A percentile compares a stretch with the other conserved stretches of the same genome.
Evolutionary conservation across 2,888 invertebrate species (phyloP).

Genomic region (Mystacides longicornis): DNA sequence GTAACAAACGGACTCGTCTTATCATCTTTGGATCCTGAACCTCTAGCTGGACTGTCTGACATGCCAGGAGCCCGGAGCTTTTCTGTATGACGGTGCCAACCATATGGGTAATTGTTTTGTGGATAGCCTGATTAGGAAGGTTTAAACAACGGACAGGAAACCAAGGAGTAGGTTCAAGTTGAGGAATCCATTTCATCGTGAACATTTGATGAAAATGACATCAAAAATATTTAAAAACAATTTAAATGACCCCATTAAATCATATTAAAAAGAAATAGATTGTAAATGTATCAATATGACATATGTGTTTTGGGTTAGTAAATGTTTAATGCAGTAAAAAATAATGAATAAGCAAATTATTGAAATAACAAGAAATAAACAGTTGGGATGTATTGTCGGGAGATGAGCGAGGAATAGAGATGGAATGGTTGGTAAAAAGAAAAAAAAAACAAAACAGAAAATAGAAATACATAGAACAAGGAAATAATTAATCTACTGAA

Average conservation of each 20-base stretch:
- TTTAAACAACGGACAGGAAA: not conserved
- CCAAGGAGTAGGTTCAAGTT: not conserved
- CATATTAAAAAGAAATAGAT: too few species aligned
- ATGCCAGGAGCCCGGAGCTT: constrained; percentile 20
- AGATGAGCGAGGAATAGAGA: constrained; percentile 29
- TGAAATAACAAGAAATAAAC: constrained; percentile 5
- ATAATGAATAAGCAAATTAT: not conserved
- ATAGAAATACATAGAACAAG: constrained; percentile 1
- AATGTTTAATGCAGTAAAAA: too few species aligned
- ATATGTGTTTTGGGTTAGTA: too few species aligned
- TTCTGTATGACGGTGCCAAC: constrained; percentile 25
- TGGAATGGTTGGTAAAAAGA: constrained; percentile 41
- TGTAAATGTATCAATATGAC: too few species aligned
- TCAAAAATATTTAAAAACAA: not conserved
- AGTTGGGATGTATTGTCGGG: too few species aligned
- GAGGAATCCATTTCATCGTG: not conserved
- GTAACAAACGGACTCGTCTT: constrained; percentile 81
- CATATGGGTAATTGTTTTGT: constrained; percentile 22
- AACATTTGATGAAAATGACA: not conserved
- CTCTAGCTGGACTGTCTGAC: constrained; percentile 7
- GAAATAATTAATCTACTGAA: too few species aligned
- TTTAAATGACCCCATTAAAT: too few species aligned
- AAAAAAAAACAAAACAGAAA: constrained; percentile 32
- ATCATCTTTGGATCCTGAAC: constrained; percentile 45
- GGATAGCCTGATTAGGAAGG: constrained; percentile 27